These are phyloP conservation scores for Trematomus bernacchii DNA, from an alignment of 2,797 vertebrate species.

Conservation along the genomic window DNA sequence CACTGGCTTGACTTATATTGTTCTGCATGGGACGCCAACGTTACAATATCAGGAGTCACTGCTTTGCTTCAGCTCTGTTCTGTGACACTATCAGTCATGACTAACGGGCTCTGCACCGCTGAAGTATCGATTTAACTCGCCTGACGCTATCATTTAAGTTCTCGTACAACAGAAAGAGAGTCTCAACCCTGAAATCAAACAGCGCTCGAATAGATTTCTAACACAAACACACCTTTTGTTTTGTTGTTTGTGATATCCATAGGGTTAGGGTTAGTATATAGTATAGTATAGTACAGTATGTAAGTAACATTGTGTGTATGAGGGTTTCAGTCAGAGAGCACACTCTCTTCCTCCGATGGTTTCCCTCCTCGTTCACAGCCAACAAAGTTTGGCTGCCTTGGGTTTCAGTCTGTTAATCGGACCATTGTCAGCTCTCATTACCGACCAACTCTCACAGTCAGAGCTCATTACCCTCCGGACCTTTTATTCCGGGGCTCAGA, in stretches of 20 bases:
- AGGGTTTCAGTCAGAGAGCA: slow-evolving; percentile 3
- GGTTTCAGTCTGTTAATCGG: background rate
- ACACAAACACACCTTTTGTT: slow-evolving; percentile 25
- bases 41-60: slow-evolving; percentile 17
- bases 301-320: background rate
- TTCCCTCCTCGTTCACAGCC: slow-evolving; percentile 52
- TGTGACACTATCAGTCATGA: slow-evolving; percentile 46
- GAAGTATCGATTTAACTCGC: slow-evolving; percentile 53
- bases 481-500: slow-evolving; percentile 13
- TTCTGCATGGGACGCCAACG: slow-evolving; percentile 28
- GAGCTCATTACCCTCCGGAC: slow-evolving; percentile 69
- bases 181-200: slow-evolving; percentile 26
- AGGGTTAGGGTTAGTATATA: too few relatives aligned
- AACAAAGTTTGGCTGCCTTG: slow-evolving; percentile 29
- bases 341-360: background rate
- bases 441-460: slow-evolving; percentile 45
- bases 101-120: slow-evolving; percentile 45
- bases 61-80: slow-evolving; percentile 42
- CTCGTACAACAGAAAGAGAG: slow-evolving; percentile 2
- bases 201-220: background rate
- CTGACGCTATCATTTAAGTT: slow-evolving; percentile 37
- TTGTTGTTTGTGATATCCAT: slow-evolving; percentile 19
- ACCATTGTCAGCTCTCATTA: slow-evolving; percentile 67
- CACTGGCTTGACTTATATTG: slow-evolving; percentile 38
- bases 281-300: background rate